phyloP scores from a whole-genome alignment of 2,797 vertebrate species.

The Carduelis carduelis region DNA sequence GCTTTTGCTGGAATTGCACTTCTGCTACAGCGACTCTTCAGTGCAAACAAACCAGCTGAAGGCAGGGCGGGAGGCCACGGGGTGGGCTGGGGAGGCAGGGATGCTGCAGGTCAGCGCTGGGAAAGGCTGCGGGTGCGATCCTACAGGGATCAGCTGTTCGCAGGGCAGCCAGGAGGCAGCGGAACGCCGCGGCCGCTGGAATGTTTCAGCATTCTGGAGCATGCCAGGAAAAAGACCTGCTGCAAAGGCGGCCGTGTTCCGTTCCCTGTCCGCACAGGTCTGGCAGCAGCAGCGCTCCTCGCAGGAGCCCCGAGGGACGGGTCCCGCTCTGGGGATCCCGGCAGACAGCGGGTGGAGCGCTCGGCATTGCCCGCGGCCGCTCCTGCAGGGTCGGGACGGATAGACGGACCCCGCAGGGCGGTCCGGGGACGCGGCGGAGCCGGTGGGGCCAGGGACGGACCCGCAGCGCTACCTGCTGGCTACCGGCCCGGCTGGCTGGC shows the following conservation, averaged over 20 bases:
- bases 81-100: not conserved
- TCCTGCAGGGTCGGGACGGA: not conserved
- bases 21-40: not conserved
- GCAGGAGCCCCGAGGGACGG: accelerated
- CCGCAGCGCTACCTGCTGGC: constrained; percentile 8
- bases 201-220: not conserved
- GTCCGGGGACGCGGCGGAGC: not conserved
- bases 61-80: not conserved
- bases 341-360: not conserved
- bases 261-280: accelerated
- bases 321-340: accelerated
- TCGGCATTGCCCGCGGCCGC: not conserved
- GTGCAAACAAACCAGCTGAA: not conserved
- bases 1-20: constrained; percentile 34
- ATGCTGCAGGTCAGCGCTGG: not conserved
- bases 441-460: not conserved
- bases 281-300: not conserved
- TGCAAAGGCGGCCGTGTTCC: accelerated
- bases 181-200: not conserved
- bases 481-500: not conserved
- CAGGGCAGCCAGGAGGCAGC: not conserved
- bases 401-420: not conserved
- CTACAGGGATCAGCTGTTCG: constrained; percentile 18
- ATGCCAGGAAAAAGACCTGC: not conserved
- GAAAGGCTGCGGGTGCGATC: not conserved